These are phyloP conservation scores for Drosophila aff. DNA, from an alignment of 1,140 invertebrate species.

Conservation along the genomic window DNA sequence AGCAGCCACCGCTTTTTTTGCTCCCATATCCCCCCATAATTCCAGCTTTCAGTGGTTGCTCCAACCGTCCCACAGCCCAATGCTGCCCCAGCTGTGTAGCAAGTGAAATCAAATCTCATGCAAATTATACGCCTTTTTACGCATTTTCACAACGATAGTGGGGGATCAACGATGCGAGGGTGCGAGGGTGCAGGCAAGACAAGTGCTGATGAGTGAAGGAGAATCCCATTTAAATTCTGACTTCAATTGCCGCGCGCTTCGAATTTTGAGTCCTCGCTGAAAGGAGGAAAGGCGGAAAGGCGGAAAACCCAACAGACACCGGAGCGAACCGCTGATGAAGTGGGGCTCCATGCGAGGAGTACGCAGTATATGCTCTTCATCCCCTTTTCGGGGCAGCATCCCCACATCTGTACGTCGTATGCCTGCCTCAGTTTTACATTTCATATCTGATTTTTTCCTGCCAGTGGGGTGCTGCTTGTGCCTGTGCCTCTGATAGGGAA, in stretches of 20 bases:
- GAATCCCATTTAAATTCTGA: slow-evolving; percentile 64
- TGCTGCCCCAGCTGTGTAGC: slow-evolving; percentile 4
- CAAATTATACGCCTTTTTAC: slow-evolving; percentile 83
- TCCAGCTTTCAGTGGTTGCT: not conserved
- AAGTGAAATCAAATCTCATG: slow-evolving; percentile 79
- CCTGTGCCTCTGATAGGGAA: slow-evolving; percentile 49
- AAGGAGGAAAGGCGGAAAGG: not conserved
- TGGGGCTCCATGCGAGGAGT: not conserved
- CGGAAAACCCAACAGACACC: slow-evolving; percentile 10
- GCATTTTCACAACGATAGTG: slow-evolving; percentile 69
- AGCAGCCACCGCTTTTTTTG: not conserved
- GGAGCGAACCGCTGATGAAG: slow-evolving; percentile 35
- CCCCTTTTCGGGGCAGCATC: not conserved
- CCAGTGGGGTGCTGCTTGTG: slow-evolving; percentile 1
- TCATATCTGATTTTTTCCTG: slow-evolving; percentile 78
- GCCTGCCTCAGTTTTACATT: slow-evolving; percentile 66
- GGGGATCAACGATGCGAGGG: not conserved
- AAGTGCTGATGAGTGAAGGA: slow-evolving; percentile 52
- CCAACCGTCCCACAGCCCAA: not conserved
- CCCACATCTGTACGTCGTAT: slow-evolving; percentile 24
- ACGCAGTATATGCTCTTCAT: not conserved
- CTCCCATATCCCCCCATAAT: not conserved
- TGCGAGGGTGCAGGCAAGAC: not conserved
- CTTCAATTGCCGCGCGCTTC: slow-evolving; percentile 63
- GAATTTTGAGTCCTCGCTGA: slow-evolving; percentile 41